Evolutionary conservation across 2,797 vertebrate genomes (phyloP), one percentile per base, ranked within the genome.

Genomic region (Myotis findleyi): DNA sequence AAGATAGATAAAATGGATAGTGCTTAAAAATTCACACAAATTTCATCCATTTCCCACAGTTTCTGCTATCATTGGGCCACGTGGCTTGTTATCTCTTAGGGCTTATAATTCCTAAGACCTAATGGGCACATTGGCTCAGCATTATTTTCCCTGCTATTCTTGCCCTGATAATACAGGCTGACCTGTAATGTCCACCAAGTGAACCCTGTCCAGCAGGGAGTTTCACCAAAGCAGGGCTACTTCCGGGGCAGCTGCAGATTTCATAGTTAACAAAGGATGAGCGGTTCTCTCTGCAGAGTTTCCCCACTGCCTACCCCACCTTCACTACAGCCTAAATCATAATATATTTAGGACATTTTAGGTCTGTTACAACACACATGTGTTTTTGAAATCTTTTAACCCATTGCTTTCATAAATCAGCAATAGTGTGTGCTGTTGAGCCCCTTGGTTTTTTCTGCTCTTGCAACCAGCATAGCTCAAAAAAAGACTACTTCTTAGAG

Each of bases 261-360:
- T 94, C 57, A 53, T 9, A 64, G 6, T 68, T 51, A 25, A 71
- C 13, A 55, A 85, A 92, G 51, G 27, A 84, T n/a, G 72, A 90
- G 33, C 75, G 5, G 17, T 89, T 82, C 38, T 83, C 71, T 91
- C 51, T 83, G 59, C 20, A 8, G 62, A 73, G 10, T 64, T 71
- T 59, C n/a, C 30, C 21, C 27, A 55, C 36, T 0, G 4, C 23
- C 17, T 1, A 17, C 20, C 27, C 2, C 75, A 57, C 66, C 23
- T 41, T 55, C 8, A 30, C 14, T 47, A 66, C 47, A 6, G 38
- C 72, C 23, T 36, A 80, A 57, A 51, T 64, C 30, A 59, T 91
- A 82, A 87, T 82, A 53, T 64, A 77, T 49, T 93, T 76, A 55
- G 41, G n/a, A 36, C 7, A 66, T 92, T 81, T 68, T 91, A 71